Conservation (phyloP, 1,140 invertebrate genomes). For the Nasonia vitripennis region DNA sequence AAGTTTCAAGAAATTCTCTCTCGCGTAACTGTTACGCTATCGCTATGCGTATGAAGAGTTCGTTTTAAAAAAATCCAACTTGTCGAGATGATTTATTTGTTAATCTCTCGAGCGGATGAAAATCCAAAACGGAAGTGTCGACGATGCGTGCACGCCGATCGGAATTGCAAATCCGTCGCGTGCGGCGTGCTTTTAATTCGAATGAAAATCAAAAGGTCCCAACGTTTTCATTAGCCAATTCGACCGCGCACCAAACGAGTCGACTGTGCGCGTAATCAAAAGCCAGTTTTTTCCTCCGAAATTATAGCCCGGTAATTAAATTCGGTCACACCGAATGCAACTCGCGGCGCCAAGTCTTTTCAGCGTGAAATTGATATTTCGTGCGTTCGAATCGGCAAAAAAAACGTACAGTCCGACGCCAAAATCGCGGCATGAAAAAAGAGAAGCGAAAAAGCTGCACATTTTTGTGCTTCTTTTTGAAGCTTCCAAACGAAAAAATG, state of each 20-base stretch:
- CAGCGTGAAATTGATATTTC: constrained; percentile 34
- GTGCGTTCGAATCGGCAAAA: not conserved
- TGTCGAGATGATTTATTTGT: not conserved
- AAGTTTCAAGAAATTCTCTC: not conserved
- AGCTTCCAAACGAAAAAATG: not conserved
- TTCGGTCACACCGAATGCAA: not conserved
- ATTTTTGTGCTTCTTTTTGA: not conserved
- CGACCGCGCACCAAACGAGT: too few species aligned
- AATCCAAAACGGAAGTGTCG: not conserved
- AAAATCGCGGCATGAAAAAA: not conserved
- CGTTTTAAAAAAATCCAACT: too few species aligned
- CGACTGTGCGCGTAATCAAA: not conserved
- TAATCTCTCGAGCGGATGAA: not conserved
- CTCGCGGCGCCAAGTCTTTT: not conserved
- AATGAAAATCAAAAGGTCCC: not conserved
- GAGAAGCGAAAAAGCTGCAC: not conserved
- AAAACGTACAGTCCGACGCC: not conserved
- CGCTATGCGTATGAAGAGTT: too few species aligned
- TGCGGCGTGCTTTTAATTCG: not conserved
- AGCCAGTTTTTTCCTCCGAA: too few species aligned
- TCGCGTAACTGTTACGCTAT: not conserved
- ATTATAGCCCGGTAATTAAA: not conserved
- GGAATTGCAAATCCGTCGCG: not conserved
- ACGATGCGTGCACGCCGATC: not conserved
- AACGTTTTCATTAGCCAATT: not conserved